Base-by-base conservation (phyloP, 2,888 invertebrate genomes). In the Dinocampus coccinellae region DNA sequence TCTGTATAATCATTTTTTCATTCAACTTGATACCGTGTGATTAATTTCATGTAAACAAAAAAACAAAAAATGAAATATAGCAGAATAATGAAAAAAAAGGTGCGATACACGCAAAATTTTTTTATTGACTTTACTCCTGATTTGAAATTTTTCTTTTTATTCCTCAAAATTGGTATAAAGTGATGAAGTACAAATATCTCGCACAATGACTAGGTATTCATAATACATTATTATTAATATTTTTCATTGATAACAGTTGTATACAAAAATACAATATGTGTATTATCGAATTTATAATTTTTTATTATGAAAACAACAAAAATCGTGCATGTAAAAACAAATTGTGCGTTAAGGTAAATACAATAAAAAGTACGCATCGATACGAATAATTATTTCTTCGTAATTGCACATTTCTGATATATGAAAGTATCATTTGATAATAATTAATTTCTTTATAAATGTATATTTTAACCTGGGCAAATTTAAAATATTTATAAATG, bases 261-360 rank as follows among this genome's bases (percentile, higher is more conserved):
- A 82, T 85, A 86, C 77, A 85, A 87, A 86, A 86, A 86, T 86
- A 86, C 82, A 82, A 81, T 83, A 76, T 80, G 77, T 76, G 58
- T 68, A 53, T 64, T 61, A 55, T 55, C 26, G 16, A 16, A 7
- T 20, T 34, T 33, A 34, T 34, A 16, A 7, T 11, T 24, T 16
- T 60, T 34, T 60, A 1, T 1, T 33, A 3, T 47, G n/a, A 0
- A 20, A 16, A 16, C 7, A 20, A 47, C 16, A 7, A 7, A 47
- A 47, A 3, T 47, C n/a, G 16, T 3, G 20, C 16, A n/a, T 47
- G 16, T n/a, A 47, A 20, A 47, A 47, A 10, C 7, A 55, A 24
- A 55, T 24, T 55, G 55, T 55, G 55, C 55, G 55, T 47, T 10
- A 3, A 55, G 26, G 24, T 55, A 55, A 24, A 4, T 16, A 53